Percentiles rank a stretch among this genome's conserved stretches.
Conservation (phyloP, 2,888 invertebrate species). For the Meta bourneti region DNA sequence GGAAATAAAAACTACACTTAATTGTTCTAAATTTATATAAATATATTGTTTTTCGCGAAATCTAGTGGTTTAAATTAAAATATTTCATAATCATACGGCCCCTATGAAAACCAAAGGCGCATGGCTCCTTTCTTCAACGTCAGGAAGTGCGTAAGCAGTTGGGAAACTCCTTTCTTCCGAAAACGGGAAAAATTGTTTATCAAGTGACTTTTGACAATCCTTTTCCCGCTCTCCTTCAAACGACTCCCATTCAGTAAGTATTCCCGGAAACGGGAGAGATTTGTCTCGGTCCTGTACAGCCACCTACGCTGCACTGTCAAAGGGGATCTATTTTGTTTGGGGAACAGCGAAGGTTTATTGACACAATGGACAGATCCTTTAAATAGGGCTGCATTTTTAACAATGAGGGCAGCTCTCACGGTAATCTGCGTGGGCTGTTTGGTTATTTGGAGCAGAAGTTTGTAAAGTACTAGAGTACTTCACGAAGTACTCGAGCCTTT, state of each 20-base stretch:
- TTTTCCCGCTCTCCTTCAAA: conserved; percentile 1
- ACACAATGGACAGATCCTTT: not conserved
- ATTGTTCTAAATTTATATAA: too few species aligned
- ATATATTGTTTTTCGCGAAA: not conserved
- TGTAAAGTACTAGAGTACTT: not conserved
- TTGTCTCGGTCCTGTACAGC: not conserved
- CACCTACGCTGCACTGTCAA: not conserved
- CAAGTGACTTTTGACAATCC: conserved; percentile 58
- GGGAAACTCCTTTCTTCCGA: conserved; percentile 19
- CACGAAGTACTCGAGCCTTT: too few species aligned
- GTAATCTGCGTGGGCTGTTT: not conserved
- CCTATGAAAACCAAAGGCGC: conserved; percentile 24
- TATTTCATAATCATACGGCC: not conserved
- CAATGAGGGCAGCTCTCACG: not conserved
- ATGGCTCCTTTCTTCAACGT: not conserved
- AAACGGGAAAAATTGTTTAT: conserved; percentile 48
- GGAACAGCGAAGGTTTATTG: not conserved
- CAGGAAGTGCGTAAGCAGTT: conserved; percentile 62
- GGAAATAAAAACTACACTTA: too few species aligned
- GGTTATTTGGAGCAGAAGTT: not conserved
- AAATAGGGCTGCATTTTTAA: not conserved
- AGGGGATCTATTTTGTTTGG: not conserved
- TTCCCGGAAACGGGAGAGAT: conserved; percentile 39
- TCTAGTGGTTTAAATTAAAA: not conserved
- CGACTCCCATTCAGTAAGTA: conserved; percentile 13